A percentile compares a stretch with the other conserved stretches of the same genome.
These are phyloP conservation scores for Decapterus maruadsi DNA, from an alignment of 2,797 vertebrate genomes.

Conservation along the genomic window DNA sequence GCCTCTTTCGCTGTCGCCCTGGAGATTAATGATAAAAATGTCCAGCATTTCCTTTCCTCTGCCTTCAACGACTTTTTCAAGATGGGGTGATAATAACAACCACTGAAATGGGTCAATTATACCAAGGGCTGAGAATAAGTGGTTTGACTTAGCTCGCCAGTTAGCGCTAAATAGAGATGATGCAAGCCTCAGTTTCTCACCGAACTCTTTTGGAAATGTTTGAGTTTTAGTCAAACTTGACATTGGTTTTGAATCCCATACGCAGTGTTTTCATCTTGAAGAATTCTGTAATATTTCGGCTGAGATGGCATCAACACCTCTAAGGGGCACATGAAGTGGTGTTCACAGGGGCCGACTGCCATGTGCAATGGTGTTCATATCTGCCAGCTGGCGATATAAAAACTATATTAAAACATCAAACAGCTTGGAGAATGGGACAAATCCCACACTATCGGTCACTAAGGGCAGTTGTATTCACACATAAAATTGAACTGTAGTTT, in stretches of 20 bases:
- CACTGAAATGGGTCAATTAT: conserved; percentile 69
- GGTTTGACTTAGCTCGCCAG: conserved; percentile 42
- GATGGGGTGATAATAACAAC: conserved; percentile 67
- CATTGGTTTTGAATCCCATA: conserved; percentile 39
- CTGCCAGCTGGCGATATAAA: conserved; percentile 8
- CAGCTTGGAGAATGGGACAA: no score
- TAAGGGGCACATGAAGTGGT: conserved; percentile 2
- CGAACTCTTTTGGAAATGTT: conserved; percentile 42
- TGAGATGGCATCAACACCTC: conserved; percentile 21
- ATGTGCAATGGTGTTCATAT: no score
- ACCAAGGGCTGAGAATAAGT: conserved; percentile 59
- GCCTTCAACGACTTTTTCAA: conserved; percentile 52
- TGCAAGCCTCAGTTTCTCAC: conserved; percentile 52
- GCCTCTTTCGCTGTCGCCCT: conserved; percentile 36
- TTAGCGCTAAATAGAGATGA: conserved; percentile 38
- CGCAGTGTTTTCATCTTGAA: conserved; percentile 45
- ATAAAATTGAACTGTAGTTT: background rate
- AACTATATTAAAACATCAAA: background rate
- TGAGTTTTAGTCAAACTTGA: conserved; percentile 60
- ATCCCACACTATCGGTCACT: background rate
- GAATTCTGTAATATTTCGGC: conserved; percentile 35
- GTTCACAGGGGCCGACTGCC: no score
- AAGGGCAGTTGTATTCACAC: background rate
- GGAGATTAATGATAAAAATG: conserved; percentile 78
- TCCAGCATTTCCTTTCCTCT: conserved; percentile 66